These are phyloP conservation scores for Fistularia tabacaria DNA, from an alignment of 2,797 vertebrate genomes.

Conservation along the genomic window DNA sequence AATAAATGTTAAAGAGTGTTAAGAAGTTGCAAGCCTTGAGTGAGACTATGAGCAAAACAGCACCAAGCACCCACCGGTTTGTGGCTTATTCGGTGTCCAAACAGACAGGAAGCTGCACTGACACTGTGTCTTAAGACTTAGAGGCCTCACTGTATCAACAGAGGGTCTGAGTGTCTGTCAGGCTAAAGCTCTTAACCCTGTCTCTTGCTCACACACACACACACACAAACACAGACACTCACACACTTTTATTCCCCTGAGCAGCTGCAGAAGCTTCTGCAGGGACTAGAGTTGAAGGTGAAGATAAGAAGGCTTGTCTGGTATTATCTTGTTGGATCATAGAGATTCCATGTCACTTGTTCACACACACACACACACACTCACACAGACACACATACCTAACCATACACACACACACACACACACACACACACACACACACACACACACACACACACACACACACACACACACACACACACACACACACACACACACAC, in stretches of 20 bases:
- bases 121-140: too few species aligned
- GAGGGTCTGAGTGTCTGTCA: conserved; percentile 2
- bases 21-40: too few species aligned
- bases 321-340: conserved; percentile 24
- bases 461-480: too few species aligned
- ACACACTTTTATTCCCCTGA: conserved; percentile 18
- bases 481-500: conserved; percentile 3
- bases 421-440: too few species aligned
- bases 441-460: too few species aligned
- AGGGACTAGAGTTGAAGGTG: conserved; percentile 13
- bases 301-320: conserved; percentile 26
- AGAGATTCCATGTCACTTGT: background rate
- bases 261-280: conserved; percentile 2
- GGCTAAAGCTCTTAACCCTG: conserved; percentile 36
- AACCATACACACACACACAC: background rate
- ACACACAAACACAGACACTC: conserved; percentile 1
- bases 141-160: too few species aligned
- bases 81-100: background rate
- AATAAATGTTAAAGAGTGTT: too few species aligned
- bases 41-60: too few species aligned
- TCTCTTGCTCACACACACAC: conserved; percentile 17
- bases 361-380: background rate
- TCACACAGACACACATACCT: too few species aligned
- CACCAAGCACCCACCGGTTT: too few species aligned
- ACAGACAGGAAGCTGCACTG: background rate